Evolutionary conservation across 2,113 vertebrate genomes (phyloP).

Genomic region (Aix galericulata): DNA sequence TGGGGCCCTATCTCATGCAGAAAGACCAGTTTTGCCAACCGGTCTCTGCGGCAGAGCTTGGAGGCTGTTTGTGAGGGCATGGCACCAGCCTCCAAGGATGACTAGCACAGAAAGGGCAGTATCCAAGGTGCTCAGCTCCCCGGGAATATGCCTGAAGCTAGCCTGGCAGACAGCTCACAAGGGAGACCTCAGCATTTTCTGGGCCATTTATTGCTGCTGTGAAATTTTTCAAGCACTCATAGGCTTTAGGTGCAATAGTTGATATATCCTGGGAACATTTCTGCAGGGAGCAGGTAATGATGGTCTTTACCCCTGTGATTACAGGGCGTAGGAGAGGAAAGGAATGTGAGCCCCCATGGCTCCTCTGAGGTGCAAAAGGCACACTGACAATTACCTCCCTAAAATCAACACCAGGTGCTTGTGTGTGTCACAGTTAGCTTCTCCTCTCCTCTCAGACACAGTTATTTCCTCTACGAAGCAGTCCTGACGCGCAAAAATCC

Average conservation of each 20-base stretch:
- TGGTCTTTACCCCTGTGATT: slow-evolving; percentile 26
- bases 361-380: slow-evolving; percentile 1
- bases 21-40: neutral
- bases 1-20: neutral
- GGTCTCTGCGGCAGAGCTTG: accelerated
- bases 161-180: neutral
- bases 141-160: neutral
- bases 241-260: neutral
- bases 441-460: neutral
- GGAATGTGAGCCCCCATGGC: neutral
- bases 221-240: neutral
- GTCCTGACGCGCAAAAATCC: neutral
- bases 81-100: neutral
- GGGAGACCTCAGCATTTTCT: neutral
- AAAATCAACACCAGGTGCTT: neutral
- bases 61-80: neutral
- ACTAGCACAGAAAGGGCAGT: neutral
- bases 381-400: slow-evolving; percentile 8
- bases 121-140: accelerated
- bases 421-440: neutral
- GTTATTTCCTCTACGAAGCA: neutral
- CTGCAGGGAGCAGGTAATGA: slow-evolving; percentile 36
- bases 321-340: slow-evolving; percentile 21
- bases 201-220: neutral
- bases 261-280: neutral